Conservation (phyloP, 2,113 vertebrate genomes). For the Dolichallabes microphthalmus region DNA sequence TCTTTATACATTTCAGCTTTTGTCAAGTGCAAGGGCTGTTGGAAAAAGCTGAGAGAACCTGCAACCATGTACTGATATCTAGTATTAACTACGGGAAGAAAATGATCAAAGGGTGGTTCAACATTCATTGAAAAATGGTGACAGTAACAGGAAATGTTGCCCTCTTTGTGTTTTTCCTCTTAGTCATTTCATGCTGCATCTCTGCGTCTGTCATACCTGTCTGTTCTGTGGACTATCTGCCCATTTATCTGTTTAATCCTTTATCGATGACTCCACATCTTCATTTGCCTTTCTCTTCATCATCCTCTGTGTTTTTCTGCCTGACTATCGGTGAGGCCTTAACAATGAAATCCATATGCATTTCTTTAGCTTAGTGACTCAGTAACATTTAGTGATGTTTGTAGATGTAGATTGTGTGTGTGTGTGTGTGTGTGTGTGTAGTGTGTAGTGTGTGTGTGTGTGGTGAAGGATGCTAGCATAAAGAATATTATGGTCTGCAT, state of each 20-base stretch:
- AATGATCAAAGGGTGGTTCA: neutral
- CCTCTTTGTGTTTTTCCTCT: neutral
- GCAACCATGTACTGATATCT: neutral
- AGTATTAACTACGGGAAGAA: neutral
- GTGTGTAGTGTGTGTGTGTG: neutral
- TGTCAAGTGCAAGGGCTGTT: neutral
- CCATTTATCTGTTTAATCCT: slow-evolving; percentile 30
- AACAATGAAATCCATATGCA: slow-evolving; percentile 61
- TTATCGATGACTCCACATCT: slow-evolving; percentile 11
- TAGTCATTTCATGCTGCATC: neutral
- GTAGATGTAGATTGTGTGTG: slow-evolving; percentile 31
- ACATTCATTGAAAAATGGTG: neutral
- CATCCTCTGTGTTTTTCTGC: slow-evolving; percentile 31
- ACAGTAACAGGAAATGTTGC: neutral
- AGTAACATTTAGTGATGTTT: slow-evolving; percentile 42
- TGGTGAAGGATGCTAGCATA: slow-evolving; percentile 26
- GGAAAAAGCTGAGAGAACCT: neutral
- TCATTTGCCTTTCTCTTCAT: slow-evolving; percentile 28
- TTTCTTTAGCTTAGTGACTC: slow-evolving; percentile 57
- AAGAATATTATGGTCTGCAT: slow-evolving; percentile 71
- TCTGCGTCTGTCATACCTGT: neutral
- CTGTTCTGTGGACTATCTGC: neutral
- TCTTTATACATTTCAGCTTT: slow-evolving; percentile 9
- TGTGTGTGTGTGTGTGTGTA: neutral
- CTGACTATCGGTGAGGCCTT: slow-evolving; percentile 51